Conservation (phyloP, 2,888 invertebrate genomes). For the Sinhomidia bicolor region DNA sequence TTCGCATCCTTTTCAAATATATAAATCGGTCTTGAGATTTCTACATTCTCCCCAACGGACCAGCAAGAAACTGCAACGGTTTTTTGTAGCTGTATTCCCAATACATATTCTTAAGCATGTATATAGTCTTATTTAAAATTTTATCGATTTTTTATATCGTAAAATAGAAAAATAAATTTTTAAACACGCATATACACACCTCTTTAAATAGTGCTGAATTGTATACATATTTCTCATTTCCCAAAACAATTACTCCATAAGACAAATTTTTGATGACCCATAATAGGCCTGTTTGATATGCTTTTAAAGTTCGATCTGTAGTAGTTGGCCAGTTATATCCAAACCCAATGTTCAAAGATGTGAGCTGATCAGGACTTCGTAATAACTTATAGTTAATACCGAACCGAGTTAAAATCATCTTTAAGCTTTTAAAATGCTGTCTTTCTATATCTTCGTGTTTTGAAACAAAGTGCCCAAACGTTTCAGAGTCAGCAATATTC, state of each 20-base stretch:
- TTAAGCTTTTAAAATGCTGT: background rate
- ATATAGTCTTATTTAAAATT: background rate
- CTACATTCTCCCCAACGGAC: too few species aligned
- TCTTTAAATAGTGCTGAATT: constrained; percentile 57
- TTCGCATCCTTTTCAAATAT: too few species aligned
- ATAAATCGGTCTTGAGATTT: too few species aligned
- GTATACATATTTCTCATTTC: constrained; percentile 51
- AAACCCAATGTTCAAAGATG: background rate
- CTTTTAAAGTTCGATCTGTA: background rate
- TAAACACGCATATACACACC: constrained; percentile 28
- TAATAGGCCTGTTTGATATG: constrained; percentile 48
- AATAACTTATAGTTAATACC: constrained; percentile 59
- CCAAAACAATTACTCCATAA: constrained; percentile 59
- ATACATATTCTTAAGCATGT: too few species aligned
- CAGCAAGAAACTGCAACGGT: constrained; percentile 59
- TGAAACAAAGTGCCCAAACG: background rate
- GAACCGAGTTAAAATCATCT: constrained; percentile 40
- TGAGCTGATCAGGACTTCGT: background rate
- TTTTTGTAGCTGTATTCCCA: constrained; percentile 49
- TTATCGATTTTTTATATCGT: background rate
- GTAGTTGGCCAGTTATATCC: background rate
- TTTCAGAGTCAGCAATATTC: background rate
- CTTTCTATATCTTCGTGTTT: background rate
- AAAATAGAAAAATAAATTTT: background rate
- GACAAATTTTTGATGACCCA: constrained; percentile 53